Evolutionary conservation across 2,113 vertebrate genomes (phyloP), one percentile per base, ranked within the genome.

Genomic region (Corvus moneduloides): DNA sequence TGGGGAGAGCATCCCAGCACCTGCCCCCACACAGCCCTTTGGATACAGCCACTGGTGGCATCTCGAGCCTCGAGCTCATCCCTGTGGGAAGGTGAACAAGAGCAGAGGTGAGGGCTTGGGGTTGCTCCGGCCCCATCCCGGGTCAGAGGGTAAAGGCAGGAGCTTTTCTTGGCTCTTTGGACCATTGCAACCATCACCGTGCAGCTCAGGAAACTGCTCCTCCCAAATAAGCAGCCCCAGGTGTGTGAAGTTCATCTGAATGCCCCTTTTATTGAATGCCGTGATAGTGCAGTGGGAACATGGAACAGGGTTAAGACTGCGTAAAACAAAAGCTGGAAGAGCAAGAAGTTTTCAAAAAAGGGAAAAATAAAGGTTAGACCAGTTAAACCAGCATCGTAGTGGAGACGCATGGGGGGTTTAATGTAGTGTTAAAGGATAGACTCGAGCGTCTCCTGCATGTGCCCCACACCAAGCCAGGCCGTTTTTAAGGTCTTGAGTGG

Each of bases 181-280:
- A 54, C 22, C 19, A 10, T 11, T 20, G 5, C 55, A 32, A 13
- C 37, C 22, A 26, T 10, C 26, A 4, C 4, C 0, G 9, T 1
- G 1, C 27, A 28, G 28, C 46, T 55, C 37, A 69, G 86, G 64
- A 44, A 41, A 63, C 43, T 11, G 35, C 16, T 80, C 33, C 75
- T 85, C 49, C 8, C 74, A 23, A 83, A 92, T 69, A 97, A 97
- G 93, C 88, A 85, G 87, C 90, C 90, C 71, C 81, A 76, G 76
- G n/a, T 96, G 81, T 43, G 61, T 69, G 80, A 82, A 82, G 73
- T 95, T 86, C 84, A 94, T 87, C 90, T 91, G 91, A 97, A 73
- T 94, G 96, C 95, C 97, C 96, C 96, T 95, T 95, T 96, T 97
- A 97, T 94, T 96, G 95, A 97, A 97, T 24, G 80, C 95, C 67